Base-by-base conservation (phyloP, 2,113 vertebrate genomes). In the Eonycteris spelaea region DNA sequence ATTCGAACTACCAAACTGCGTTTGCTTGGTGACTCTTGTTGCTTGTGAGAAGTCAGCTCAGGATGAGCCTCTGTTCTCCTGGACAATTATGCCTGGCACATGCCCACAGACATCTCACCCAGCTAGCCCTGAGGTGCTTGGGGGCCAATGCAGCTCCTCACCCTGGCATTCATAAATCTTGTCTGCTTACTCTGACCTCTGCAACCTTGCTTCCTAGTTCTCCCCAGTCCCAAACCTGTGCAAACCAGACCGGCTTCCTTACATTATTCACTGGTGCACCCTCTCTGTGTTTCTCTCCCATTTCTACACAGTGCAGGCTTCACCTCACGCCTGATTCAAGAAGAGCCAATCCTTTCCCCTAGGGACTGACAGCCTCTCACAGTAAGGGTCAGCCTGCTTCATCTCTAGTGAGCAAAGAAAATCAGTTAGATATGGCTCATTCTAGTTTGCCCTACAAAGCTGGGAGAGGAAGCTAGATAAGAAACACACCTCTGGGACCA, bases 1-100 rank as follows among this genome's bases (percentile, higher is more conserved):
- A 90, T 78, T 82, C 74, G 67, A 78, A 75, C 70, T 87, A 88
- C 43, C 68, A 82, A 94, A 74, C 92, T 77, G 88, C 30, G 35
- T 88, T 97, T 97, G 65, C 85, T 95, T 22, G 95, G 83, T 86
- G 75, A 13, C 74, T 91, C 14, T 10, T 1, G 14, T 55, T 43
- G 83, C 79, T 79, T 71, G 73, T 0, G 0, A 43, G 57, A 55
- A 51, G 26, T 24, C 1, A 1, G 61, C 63, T 78, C 7, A 0
- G 95, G 90, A 95, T 80, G 30, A 86, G 38, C 3, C 86, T 89
- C 53, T 53, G 86, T 59, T 95, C 53, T 95, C 57, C 33, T 2
- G 8, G 71, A 33, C 74, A 73, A 24, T 65, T 68, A 43, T 0
- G 7, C 63, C 90, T 77, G 77, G 86, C 78, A 43, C 1, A 1